Evolutionary conservation across 2,797 vertebrate species (phyloP).

Genomic region (Protosalanx chinensis): DNA sequence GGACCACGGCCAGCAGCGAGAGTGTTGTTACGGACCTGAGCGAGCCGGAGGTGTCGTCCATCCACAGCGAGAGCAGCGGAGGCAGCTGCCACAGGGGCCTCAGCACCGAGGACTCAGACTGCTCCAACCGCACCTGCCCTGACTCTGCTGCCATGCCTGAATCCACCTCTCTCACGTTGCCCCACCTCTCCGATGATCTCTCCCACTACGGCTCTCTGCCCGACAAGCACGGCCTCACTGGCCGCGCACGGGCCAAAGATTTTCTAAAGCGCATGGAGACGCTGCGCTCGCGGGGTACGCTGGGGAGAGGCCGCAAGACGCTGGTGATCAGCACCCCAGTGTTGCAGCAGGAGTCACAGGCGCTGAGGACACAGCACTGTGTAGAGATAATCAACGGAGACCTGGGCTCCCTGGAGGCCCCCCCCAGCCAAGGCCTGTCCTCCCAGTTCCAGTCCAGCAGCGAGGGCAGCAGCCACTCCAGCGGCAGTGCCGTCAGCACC

Average conservation of each 20-base stretch:
- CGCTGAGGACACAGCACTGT: slow-evolving; percentile 78
- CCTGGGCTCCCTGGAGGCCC: slow-evolving; percentile 51
- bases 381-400: slow-evolving; percentile 81
- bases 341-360: slow-evolving; percentile 78
- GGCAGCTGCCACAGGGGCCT: slow-evolving; percentile 74
- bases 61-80: slow-evolving; percentile 92
- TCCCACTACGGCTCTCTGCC: slow-evolving; percentile 61
- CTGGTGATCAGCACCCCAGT: slow-evolving; percentile 84
- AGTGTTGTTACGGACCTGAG: slow-evolving; percentile 95
- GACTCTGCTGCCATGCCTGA: slow-evolving; percentile 80
- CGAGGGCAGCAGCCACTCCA: slow-evolving; percentile 82
- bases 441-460: slow-evolving; percentile 70
- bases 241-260: slow-evolving; percentile 81
- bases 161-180: slow-evolving; percentile 60
- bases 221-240: slow-evolving; percentile 77
- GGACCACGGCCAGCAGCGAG: slow-evolving; percentile 90
- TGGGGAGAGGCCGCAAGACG: slow-evolving; percentile 71
- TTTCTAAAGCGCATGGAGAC: slow-evolving; percentile 92
- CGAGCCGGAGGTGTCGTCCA: slow-evolving; percentile 90
- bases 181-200: slow-evolving; percentile 69
- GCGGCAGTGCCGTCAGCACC: slow-evolving; percentile 78
- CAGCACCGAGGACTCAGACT: slow-evolving; percentile 74
- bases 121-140: slow-evolving; percentile 68
- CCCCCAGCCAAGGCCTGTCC: slow-evolving; percentile 31
- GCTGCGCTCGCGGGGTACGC: slow-evolving; percentile 73